Conservation (phyloP, 2,888 invertebrate species). For the Hypomecis atomaria region DNA sequence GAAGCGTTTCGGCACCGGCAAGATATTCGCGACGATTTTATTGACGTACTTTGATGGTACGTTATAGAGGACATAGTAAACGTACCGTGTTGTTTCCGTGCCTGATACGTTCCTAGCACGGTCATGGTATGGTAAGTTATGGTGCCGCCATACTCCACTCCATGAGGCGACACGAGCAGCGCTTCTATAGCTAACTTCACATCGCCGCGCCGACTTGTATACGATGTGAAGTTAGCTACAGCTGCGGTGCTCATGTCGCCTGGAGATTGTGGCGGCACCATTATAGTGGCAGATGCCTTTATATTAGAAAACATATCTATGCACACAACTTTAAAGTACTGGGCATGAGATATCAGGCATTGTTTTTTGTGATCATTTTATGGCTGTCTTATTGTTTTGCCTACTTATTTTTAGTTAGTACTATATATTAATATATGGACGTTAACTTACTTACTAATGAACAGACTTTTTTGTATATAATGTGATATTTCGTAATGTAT, state of each 20-base stretch:
- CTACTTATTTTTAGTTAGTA: constrained; percentile 36
- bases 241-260: too few relatives aligned
- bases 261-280: too few relatives aligned
- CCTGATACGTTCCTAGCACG: too few relatives aligned
- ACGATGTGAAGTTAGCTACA: too few relatives aligned
- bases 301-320: not conserved
- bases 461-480: constrained; percentile 39
- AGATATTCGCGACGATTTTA: too few relatives aligned
- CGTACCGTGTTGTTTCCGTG: too few relatives aligned
- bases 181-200: too few relatives aligned
- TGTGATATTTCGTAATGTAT: constrained; percentile 43
- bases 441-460: constrained; percentile 33
- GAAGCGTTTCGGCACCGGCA: too few relatives aligned
- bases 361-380: constrained; percentile 55
- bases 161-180: too few relatives aligned
- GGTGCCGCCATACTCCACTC: too few relatives aligned
- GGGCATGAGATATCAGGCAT: constrained; percentile 48
- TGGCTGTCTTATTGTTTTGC: constrained; percentile 53
- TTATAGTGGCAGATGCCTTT: not conserved
- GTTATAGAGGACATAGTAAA: too few relatives aligned
- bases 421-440: constrained; percentile 23
- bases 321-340: constrained; percentile 11
- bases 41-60: not conserved
- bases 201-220: too few relatives aligned
- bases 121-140: not conserved